Base-by-base conservation (phyloP, 2,113 vertebrate genomes). In the Esox niger region DNA sequence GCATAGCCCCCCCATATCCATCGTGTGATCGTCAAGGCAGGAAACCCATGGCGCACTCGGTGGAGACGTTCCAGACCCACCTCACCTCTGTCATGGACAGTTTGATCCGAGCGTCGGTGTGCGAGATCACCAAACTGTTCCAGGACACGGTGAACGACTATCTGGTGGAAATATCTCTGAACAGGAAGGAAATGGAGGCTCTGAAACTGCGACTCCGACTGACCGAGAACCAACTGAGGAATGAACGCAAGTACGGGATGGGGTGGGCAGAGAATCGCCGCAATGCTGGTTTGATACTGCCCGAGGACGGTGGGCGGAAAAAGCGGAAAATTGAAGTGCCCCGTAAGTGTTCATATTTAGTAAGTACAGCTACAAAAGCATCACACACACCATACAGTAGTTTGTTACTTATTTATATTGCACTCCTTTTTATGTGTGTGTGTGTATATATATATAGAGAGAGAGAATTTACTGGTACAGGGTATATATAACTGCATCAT, bases 21-120 rank as follows among this genome's bases (percentile, higher is more conserved):
- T 59, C 17, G 56, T 30, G 29, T 58, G 35, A 38, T 38, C 35
- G 15, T 33, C 31, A 52, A 15, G 17, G 66, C 7, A n/a, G 3
- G 52, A 35, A 55, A 66, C 67, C 46, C 63, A 85, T 85, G 90
- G 88, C 88, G 66, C 90, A 93, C 31, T 84, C 90, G 2, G 90
- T 93, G 75, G 88, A 85, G 74, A 84, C 90, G 1, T 93, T 93
- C 58, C 89, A 92, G 84, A 90, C 89, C 7, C 91, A 93, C 75
- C 80, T 93, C 70, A 92, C 91, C 32, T 88, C 91, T 1, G 90
- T 93, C 62, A 92, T 93, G 90, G 91, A 93, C 80, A 90, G 89
- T 31, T 74, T 93, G 74, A 88, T 93, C 68, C 87, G 91, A 10
- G 91, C 91, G 6, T 91, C 91, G 0, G 91, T 92, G 32, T 92